These are phyloP conservation scores for Mythimna impura DNA, from an alignment of 2,888 invertebrate genomes.

Conservation along the genomic window DNA sequence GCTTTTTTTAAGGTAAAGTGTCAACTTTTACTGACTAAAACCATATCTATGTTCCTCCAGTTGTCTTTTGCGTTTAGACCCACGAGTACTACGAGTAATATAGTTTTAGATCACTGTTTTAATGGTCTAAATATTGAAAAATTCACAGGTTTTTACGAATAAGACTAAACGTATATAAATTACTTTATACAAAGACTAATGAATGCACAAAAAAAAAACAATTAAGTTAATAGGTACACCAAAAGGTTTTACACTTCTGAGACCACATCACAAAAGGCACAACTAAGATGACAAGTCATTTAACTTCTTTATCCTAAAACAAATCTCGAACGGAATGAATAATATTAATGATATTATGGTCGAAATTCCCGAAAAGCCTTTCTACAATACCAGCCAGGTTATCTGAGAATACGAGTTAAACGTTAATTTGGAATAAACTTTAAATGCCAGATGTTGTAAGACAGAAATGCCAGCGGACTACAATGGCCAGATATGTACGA, in stretches of 20 bases:
- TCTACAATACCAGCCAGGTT: slow-evolving; percentile 52
- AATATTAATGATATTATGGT: slow-evolving; percentile 32
- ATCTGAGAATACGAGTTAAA: slow-evolving; percentile 30
- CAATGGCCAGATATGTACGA: slow-evolving; percentile 60
- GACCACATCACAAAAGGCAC: slow-evolving; percentile 19
- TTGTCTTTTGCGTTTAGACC: no score
- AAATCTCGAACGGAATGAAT: slow-evolving; percentile 45
- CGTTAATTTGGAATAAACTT: slow-evolving; percentile 64
- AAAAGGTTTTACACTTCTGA: slow-evolving; percentile 4
- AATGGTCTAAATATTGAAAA: no score
- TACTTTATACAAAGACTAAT: no score
- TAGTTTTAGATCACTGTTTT: no score
- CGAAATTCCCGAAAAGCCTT: slow-evolving; percentile 55
- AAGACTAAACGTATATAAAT: not conserved
- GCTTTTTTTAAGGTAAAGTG: no score
- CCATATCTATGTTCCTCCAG: no score
- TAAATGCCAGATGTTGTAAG: slow-evolving; percentile 66
- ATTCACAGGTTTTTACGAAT: no score
- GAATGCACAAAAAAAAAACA: no score
- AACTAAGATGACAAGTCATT: slow-evolving; percentile 40
- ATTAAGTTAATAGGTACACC: no score
- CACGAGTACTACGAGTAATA: no score
- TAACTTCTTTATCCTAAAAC: slow-evolving; percentile 30
- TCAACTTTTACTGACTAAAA: no score
- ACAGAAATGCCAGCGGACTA: slow-evolving; percentile 64